Conservation (phyloP, 2,113 vertebrate genomes). For the Melanotaenia duboulayi region DNA sequence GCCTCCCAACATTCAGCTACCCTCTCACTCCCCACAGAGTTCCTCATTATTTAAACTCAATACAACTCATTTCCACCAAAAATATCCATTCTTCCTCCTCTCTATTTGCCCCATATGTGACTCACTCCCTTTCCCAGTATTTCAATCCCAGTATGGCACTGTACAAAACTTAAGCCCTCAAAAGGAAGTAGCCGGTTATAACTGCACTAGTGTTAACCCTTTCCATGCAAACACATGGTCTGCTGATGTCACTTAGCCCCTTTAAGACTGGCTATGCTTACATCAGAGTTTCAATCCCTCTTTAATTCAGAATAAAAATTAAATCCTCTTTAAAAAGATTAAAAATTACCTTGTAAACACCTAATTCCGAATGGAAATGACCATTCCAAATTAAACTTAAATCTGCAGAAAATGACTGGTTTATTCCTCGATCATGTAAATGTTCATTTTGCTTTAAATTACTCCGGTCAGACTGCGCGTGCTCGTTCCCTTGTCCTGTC, state of each 20-base stretch:
- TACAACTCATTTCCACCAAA: constrained; percentile 39
- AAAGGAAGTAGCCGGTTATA: constrained; percentile 75
- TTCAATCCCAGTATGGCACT: constrained; percentile 19
- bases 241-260: constrained; percentile 24
- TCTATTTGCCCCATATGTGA: constrained; percentile 25
- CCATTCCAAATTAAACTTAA: no score
- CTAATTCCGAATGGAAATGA: no score
- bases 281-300: no score
- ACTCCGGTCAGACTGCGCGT: no score
- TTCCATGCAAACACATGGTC: constrained; percentile 35
- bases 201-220: constrained; percentile 60
- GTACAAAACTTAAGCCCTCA: constrained; percentile 72
- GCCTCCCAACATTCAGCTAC: constrained; percentile 36
- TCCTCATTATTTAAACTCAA: constrained; percentile 29
- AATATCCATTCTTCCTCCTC: background rate
- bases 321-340: no score
- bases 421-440: no score
- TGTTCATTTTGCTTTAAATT: no score
- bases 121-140: constrained; percentile 54
- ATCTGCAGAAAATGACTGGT: no score
- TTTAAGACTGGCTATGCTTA: background rate
- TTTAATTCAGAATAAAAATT: no score
- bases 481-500: no score
- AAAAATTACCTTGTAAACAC: no score
- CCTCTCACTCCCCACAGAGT: constrained; percentile 36